A percentile compares a stretch with the other conserved stretches of the same genome.
phyloP scores from a whole-genome alignment of 2,888 invertebrate genomes.

The Dynastes grantii region DNA sequence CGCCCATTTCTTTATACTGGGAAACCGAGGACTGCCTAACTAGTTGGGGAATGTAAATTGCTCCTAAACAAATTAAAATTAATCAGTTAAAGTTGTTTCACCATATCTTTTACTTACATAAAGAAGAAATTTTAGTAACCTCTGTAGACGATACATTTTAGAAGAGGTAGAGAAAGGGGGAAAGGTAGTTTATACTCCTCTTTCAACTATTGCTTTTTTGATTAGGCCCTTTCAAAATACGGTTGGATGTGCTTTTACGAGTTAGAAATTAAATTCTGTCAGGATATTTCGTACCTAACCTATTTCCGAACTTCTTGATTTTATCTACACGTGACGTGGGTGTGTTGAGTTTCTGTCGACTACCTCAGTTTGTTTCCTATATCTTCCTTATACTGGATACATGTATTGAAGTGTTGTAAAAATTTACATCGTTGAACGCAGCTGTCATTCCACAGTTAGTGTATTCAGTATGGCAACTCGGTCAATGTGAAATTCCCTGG shows the following conservation, averaged over 20 bases:
- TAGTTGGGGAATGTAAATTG: not conserved
- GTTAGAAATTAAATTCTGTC: constrained; percentile 4
- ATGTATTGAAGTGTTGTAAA: too few species aligned
- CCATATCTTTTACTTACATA: not conserved
- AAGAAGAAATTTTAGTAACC: not conserved
- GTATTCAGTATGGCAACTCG: too few species aligned
- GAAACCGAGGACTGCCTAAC: not conserved
- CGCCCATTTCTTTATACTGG: constrained; percentile 20
- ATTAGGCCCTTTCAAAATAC: not conserved
- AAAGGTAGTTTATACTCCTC: not conserved
- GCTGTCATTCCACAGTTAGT: too few species aligned
- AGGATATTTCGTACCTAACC: not conserved
- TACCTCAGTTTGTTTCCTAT: too few species aligned
- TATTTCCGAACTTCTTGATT: constrained; percentile 2
- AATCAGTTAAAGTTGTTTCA: not conserved
- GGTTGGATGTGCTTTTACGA: not conserved
- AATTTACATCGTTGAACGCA: too few species aligned
- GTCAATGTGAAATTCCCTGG: too few species aligned
- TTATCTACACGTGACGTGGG: too few species aligned
- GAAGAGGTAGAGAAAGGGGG: not conserved
- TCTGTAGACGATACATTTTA: not conserved
- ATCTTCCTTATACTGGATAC: too few species aligned
- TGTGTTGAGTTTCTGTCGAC: too few species aligned
- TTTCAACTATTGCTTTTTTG: not conserved
- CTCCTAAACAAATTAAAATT: not conserved